Evolutionary conservation across 2,797 vertebrate genomes (phyloP), one percentile per base, ranked within the genome.

Genomic region (Macroramphosus scolopax): DNA sequence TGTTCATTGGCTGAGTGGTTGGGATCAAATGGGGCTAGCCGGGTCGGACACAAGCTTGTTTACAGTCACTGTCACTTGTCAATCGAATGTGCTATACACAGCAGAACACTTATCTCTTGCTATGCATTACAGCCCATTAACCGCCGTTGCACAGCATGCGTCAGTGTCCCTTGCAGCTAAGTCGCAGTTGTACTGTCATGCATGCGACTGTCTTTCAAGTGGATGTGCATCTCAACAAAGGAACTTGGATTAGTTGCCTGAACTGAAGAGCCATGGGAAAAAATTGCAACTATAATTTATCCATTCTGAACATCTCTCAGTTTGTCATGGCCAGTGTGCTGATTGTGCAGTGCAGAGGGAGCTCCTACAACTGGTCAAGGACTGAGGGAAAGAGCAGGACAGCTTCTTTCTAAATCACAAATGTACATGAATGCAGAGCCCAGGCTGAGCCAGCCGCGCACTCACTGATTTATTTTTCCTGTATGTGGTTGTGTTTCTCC

Each of bases 1-100:
- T 64, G 69, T 52, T 84, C 83, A 82, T 86, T 84, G 84, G 77
- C 84, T 79, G 83, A 87, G 85, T 87, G 83, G 63, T 77, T 15
- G 41, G 81, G 82, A 84, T 84, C 81, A 74, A 68, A 77, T 84
- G 74, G 70, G 72, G 68, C 65, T 28, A 65, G 78, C 64, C 20
- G 68, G 72, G 63, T 77, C 67, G 38, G 67, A 70, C 61, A 76
- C 42, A 70, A 70, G 75, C 65, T 69, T 83, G 83, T 78, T 82
- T 81, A 85, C 81, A 66, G 72, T 68, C 72, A 66, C 72, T 83
- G 78, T 83, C 84, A 84, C 84, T 68, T 84, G 79, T 76, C 85
- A 81, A 63, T 78, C 63, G 54, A 52, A 50, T 50, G 68, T 51
- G 57, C 76, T 56, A 41, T 75, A 60, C 60, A 46, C 72, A 52